A percentile compares a stretch with the other conserved stretches of the same genome.
These are phyloP conservation scores for Danio choprae DNA, from an alignment of 2,797 vertebrate species.

Conservation along the genomic window DNA sequence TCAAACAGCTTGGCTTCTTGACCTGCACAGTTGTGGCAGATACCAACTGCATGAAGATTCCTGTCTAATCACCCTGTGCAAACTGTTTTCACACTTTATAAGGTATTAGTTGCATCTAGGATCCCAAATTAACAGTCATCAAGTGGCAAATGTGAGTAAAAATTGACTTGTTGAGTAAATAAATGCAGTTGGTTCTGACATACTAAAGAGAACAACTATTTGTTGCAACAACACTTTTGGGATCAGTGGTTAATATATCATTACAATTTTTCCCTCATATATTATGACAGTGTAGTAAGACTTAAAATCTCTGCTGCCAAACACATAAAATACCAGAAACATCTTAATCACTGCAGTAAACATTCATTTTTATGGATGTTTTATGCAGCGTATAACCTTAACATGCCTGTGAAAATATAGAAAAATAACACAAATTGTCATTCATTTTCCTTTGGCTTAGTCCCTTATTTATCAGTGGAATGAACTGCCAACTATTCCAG, in stretches of 20 bases:
- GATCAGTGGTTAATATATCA: neutral
- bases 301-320: too few relatives aligned
- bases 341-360: too few relatives aligned
- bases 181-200: slow-evolving; percentile 5
- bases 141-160: neutral
- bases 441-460: too few relatives aligned
- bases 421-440: too few relatives aligned
- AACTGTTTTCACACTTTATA: neutral
- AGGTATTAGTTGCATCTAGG: neutral
- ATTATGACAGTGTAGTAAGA: too few relatives aligned
- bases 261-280: neutral
- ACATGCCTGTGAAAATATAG: neutral
- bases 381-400: too few relatives aligned
- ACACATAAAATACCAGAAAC: too few relatives aligned
- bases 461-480: too few relatives aligned
- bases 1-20: slow-evolving; percentile 5
- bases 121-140: neutral
- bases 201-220: neutral
- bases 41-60: slow-evolving; percentile 28
- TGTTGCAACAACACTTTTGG: neutral
- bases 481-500: too few relatives aligned
- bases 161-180: neutral
- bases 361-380: too few relatives aligned
- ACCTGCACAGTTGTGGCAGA: neutral
- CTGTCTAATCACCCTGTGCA: neutral